phyloP scores from a whole-genome alignment of 2,113 vertebrate species.

The Spizaetus ornatus region DNA sequence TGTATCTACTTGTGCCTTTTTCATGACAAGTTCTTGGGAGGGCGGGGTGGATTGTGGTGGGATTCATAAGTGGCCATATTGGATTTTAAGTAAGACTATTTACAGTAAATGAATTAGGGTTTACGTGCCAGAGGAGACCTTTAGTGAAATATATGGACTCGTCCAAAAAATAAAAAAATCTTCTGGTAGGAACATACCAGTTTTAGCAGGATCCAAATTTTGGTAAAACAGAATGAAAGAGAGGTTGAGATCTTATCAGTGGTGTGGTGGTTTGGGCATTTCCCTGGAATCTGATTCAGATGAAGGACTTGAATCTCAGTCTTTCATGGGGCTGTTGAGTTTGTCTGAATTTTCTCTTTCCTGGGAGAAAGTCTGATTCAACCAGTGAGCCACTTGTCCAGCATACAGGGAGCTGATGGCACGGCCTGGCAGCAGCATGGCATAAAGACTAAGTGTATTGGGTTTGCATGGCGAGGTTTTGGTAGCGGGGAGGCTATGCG shows the following conservation, averaged over 20 bases:
- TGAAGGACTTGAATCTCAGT: background rate
- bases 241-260: background rate
- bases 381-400: accelerated
- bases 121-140: background rate
- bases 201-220: background rate
- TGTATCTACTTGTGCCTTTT: background rate
- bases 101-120: background rate
- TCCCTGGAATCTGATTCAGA: background rate
- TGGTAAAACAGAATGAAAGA: background rate
- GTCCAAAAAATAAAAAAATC: background rate
- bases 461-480: background rate
- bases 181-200: background rate
- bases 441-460: background rate
- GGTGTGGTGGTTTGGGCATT: background rate
- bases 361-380: background rate
- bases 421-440: background rate
- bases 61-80: accelerated
- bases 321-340: background rate
- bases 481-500: too few relatives aligned
- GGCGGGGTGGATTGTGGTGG: background rate
- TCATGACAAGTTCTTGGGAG: background rate
- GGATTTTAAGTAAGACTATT: background rate
- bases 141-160: background rate
- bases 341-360: background rate
- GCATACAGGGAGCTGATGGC: background rate